phyloP scores from a whole-genome alignment of 2,888 invertebrate species.

The Drosophila nigricruria region DNA sequence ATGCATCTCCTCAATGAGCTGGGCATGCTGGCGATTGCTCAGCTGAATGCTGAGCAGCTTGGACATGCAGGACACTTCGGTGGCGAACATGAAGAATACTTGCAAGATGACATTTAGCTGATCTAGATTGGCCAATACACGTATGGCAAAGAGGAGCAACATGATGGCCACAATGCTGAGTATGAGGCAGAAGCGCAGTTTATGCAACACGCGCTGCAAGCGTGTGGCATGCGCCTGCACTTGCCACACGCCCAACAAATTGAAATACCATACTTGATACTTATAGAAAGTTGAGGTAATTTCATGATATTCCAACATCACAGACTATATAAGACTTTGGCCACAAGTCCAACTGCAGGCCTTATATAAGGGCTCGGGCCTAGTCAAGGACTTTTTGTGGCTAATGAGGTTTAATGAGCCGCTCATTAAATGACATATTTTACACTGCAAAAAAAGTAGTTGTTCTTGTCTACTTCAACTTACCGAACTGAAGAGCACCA shows the following conservation, averaged over 20 bases:
- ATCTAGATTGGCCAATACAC: conserved; percentile 55
- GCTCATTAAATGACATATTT: conserved; percentile 26
- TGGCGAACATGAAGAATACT: conserved; percentile 73
- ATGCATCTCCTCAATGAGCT: conserved; percentile 50
- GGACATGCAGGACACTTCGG: conserved; percentile 65
- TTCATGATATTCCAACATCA: conserved; percentile 42
- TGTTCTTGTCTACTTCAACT: conserved; percentile 48
- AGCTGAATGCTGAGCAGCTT: conserved; percentile 60
- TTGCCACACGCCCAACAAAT: conserved; percentile 57
- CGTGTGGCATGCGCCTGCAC: not conserved
- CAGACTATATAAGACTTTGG: not conserved
- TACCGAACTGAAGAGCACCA: conserved; percentile 72
- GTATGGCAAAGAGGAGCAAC: conserved; percentile 64
- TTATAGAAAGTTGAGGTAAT: conserved; percentile 54
- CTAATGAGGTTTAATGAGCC: conserved; percentile 54
- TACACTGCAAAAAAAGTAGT: conserved; percentile 39
- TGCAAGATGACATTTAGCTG: conserved; percentile 66
- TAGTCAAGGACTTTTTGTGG: conserved; percentile 8
- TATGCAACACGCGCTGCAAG: conserved; percentile 22
- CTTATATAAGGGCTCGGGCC: conserved; percentile 29
- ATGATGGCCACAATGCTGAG: conserved; percentile 52
- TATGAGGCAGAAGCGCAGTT: conserved; percentile 32
- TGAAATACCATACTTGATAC: conserved; percentile 59
- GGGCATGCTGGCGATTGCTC: conserved; percentile 25
- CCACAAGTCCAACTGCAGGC: not conserved